These are phyloP conservation scores for Chydorus sphaericus DNA, from an alignment of 2,888 invertebrate species.

Conservation along the genomic window DNA sequence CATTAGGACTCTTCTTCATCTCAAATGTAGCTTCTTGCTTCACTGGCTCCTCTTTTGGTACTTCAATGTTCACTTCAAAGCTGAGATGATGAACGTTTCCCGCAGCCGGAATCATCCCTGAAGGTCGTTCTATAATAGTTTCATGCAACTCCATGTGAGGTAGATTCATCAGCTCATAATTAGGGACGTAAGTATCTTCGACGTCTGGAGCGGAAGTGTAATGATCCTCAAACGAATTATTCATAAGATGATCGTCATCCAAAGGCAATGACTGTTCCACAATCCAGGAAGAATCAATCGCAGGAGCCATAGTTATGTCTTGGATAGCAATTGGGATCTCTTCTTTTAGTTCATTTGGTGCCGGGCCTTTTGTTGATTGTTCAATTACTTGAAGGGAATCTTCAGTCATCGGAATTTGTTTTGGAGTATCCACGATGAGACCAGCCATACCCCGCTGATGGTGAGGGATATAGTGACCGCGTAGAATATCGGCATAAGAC, in stretches of 20 bases:
- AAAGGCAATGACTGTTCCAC: not conserved
- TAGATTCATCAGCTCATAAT: not conserved
- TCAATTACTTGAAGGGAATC: not conserved
- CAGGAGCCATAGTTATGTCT: not conserved
- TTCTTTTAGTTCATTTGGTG: too few relatives aligned
- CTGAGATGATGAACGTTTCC: not conserved
- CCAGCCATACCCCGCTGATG: conserved; percentile 10
- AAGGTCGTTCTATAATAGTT: not conserved
- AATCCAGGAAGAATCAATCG: not conserved
- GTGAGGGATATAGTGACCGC: conserved; percentile 32
- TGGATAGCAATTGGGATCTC: not conserved
- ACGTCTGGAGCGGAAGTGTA: conserved; percentile 1
- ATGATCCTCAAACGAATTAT: not conserved
- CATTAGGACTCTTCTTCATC: not conserved
- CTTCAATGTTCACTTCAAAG: not conserved
- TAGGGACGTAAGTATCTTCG: not conserved
- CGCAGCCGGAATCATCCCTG: not conserved
- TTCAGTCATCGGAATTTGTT: not conserved
- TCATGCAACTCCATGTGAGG: not conserved
- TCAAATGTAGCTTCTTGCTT: not conserved
- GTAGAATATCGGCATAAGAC: conserved; percentile 64
- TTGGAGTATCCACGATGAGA: conserved; percentile 2
- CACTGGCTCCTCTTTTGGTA: not conserved
- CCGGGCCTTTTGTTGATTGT: too few relatives aligned
- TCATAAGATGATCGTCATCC: not conserved